These are phyloP conservation scores for Cyprinodon tularosa DNA, from an alignment of 2,113 vertebrate species.

Conservation along the genomic window DNA sequence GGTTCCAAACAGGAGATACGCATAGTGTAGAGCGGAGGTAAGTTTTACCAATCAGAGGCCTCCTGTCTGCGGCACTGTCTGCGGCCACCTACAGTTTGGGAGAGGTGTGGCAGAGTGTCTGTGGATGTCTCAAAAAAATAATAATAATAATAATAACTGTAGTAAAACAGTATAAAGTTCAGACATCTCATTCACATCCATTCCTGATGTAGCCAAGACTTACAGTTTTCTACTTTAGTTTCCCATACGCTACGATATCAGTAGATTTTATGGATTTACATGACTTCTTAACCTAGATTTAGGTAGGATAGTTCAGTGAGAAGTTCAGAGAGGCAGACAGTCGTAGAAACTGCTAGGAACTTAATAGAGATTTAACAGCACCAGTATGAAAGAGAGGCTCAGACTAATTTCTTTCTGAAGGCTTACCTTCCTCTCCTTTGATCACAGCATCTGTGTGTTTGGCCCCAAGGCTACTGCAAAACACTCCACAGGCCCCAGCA, in stretches of 20 bases:
- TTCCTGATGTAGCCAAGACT: not conserved
- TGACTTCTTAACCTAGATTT: not conserved
- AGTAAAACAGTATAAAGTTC: too few relatives aligned
- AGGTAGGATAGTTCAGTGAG: not conserved
- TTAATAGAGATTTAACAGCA: conserved; percentile 33
- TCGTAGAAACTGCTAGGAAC: conserved; percentile 19
- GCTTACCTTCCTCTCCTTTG: conserved; percentile 50
- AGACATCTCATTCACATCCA: not conserved
- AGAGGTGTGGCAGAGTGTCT: too few relatives aligned
- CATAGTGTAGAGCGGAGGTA: too few relatives aligned
- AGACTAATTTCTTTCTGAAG: conserved; percentile 33
- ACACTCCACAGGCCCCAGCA: conserved; percentile 54
- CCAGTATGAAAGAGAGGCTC: conserved; percentile 9
- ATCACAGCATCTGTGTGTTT: conserved; percentile 61
- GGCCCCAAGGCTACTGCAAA: conserved; percentile 66
- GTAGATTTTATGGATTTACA: not conserved
- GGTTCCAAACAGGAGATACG: too few relatives aligned
- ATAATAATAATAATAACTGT: too few relatives aligned
- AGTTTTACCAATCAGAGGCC: too few relatives aligned
- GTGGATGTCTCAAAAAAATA: too few relatives aligned
- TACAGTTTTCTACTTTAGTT: not conserved
- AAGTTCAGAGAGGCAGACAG: not conserved
- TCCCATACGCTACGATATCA: not conserved
- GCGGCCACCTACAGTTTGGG: too few relatives aligned
- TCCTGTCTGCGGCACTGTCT: too few relatives aligned